Percentiles rank a stretch among this genome's conserved stretches.
Evolutionary conservation across 1,140 invertebrate species (phyloP).

Genomic region (Drosophila ercepeae): DNA sequence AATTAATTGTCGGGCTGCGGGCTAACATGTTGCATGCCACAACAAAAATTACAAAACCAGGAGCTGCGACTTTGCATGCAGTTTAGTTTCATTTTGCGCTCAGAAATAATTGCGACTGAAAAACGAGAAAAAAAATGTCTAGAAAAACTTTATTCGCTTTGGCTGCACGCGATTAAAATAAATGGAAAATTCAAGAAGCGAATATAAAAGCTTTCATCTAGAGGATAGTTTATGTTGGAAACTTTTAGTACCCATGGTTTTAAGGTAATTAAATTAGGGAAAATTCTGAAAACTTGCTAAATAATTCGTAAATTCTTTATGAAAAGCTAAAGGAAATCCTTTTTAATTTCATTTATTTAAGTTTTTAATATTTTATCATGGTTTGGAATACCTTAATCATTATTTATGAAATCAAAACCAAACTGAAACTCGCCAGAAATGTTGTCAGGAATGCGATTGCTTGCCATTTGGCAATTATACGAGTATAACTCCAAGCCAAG

Average conservation of each 20-base stretch:
- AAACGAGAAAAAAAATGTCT: conserved; percentile 21
- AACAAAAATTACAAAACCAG: conserved; percentile 13
- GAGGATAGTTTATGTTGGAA: not conserved
- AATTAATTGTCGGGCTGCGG: conserved; percentile 53
- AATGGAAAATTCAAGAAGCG: conserved; percentile 23
- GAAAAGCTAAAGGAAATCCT: not conserved
- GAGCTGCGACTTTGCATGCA: conserved; percentile 54
- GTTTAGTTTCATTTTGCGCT: conserved; percentile 59
- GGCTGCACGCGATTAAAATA: conserved; percentile 51
- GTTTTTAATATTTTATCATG: not conserved
- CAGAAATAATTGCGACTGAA: conserved; percentile 66
- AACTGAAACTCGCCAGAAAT: conserved; percentile 39
- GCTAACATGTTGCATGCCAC: conserved; percentile 74
- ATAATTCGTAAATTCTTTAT: not conserved
- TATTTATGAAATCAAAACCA: not conserved
- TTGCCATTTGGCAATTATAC: conserved; percentile 22
- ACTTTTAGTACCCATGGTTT: not conserved
- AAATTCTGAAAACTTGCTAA: not conserved
- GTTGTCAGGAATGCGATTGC: conserved; percentile 59
- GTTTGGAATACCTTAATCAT: not conserved
- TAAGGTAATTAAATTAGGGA: not conserved
- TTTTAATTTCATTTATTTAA: not conserved
- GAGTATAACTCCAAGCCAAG: too few species aligned
- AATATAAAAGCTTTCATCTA: conserved; percentile 18
- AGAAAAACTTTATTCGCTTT: conserved; percentile 33